These are phyloP conservation scores for Rotaria socialis DNA, from an alignment of 2,888 invertebrate genomes.

Conservation along the genomic window DNA sequence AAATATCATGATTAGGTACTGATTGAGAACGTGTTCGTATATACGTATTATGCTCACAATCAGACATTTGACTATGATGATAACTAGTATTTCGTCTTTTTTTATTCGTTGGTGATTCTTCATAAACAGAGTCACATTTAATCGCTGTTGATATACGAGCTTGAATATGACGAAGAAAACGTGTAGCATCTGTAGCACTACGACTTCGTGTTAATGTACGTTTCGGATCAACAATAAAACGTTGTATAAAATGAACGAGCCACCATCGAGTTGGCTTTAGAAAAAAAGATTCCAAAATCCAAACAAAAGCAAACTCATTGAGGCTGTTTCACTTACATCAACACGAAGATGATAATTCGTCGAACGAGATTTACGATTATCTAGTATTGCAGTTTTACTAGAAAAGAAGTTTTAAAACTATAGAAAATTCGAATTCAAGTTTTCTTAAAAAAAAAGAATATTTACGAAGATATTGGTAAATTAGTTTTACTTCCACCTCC, in stretches of 20 bases:
- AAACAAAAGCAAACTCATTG: background rate
- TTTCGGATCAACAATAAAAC: slow-evolving; percentile 20
- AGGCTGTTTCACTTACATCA: background rate
- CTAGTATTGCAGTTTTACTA: background rate
- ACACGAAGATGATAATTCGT: background rate
- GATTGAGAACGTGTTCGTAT: background rate
- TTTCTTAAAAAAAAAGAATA: background rate
- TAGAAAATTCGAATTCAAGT: too few relatives aligned
- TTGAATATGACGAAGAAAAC: slow-evolving; percentile 12
- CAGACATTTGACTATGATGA: background rate
- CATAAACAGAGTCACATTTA: background rate
- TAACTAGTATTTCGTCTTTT: background rate
- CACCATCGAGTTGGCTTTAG: background rate
- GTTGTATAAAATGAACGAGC: background rate
- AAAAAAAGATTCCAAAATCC: background rate
- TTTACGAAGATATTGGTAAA: background rate
- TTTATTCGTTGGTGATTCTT: background rate
- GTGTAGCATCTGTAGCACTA: slow-evolving; percentile 34
- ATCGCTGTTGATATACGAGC: background rate
- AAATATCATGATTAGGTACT: background rate
- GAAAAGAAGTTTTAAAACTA: background rate
- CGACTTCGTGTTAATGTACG: slow-evolving; percentile 23
- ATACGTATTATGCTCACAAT: background rate
- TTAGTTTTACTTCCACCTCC: background rate
- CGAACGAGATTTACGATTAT: background rate